Conservation (phyloP, 2,113 vertebrate genomes). For the Galeopterus variegatus region DNA sequence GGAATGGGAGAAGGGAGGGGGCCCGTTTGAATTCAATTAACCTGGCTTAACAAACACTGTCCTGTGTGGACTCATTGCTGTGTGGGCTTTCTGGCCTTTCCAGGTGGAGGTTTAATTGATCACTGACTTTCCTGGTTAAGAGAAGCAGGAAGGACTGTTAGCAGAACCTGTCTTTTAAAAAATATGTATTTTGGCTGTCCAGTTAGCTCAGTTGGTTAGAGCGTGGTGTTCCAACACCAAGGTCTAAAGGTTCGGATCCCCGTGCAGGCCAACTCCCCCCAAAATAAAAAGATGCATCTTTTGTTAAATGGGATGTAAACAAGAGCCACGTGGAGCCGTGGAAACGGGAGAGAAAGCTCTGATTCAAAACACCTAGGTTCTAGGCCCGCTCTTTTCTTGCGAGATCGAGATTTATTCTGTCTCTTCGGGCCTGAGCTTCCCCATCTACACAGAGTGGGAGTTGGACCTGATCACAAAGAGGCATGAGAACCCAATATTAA, state of each 20-base stretch:
- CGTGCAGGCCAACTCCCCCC: too few species aligned
- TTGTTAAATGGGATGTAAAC: not conserved
- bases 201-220: too few species aligned
- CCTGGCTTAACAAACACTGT: not conserved
- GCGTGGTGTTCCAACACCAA: too few species aligned
- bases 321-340: not conserved
- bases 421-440: not conserved
- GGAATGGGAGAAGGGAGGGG: not conserved
- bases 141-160: not conserved
- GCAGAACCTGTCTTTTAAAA: not conserved
- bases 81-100: not conserved
- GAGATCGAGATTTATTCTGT: not conserved
- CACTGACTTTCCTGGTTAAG: not conserved
- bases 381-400: not conserved
- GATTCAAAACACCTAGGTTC: not conserved
- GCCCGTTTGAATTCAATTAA: not conserved
- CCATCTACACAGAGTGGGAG: not conserved
- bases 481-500: not conserved
- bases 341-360: not conserved
- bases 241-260: too few species aligned
- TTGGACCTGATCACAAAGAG: not conserved
- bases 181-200: not conserved
- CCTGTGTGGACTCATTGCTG: not conserved
- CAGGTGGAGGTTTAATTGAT: not conserved
- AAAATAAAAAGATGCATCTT: not conserved